These are phyloP conservation scores for Chionomys nivalis DNA, from an alignment of 2,113 vertebrate genomes.

Conservation along the genomic window DNA sequence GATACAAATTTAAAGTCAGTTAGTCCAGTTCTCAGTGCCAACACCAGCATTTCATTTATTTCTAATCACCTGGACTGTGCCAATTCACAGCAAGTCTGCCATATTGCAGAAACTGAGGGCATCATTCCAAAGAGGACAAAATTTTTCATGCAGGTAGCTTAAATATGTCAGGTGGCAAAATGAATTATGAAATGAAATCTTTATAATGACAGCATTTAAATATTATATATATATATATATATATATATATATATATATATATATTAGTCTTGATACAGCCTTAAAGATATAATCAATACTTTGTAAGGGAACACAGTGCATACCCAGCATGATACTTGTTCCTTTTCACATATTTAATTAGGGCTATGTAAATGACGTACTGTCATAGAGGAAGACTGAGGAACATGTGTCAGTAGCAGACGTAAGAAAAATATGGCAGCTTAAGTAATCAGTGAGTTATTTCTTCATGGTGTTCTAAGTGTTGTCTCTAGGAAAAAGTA, in stretches of 20 bases:
- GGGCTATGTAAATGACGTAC: neutral
- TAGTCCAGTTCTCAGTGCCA: neutral
- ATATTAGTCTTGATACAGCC: neutral
- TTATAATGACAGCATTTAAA: neutral
- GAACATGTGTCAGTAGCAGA: neutral
- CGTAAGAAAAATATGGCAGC: neutral
- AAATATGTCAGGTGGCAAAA: neutral
- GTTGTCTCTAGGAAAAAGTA: neutral
- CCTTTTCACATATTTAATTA: neutral
- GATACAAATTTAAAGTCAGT: constrained; percentile 2
- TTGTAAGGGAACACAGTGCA: neutral
- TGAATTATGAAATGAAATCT: no score
- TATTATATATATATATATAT: no score
- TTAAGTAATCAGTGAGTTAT: neutral
- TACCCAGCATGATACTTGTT: neutral
- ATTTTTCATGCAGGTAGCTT: constrained; percentile 11
- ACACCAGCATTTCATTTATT: neutral
- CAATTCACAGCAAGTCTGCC: neutral
- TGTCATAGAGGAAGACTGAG: neutral
- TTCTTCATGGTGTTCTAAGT: neutral
- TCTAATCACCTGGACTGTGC: neutral
- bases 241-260: no score
- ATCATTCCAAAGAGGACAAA: neutral
- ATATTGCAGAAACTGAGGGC: neutral
- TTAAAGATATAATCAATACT: neutral